phyloP scores from a whole-genome alignment of 2,113 vertebrate species.

The Amia ocellicauda region DNA sequence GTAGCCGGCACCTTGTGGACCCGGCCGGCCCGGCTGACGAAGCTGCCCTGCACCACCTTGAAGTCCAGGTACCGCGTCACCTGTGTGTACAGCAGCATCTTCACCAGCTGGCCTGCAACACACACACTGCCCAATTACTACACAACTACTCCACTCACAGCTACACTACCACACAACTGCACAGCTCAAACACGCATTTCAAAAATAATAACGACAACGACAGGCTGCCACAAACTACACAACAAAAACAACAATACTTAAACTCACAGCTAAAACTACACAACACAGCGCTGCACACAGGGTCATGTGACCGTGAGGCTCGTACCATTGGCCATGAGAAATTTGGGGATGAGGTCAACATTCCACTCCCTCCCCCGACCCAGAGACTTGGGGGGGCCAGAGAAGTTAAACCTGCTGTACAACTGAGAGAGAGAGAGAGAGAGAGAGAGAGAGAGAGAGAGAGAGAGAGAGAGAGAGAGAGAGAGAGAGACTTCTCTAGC shows the following conservation, averaged over 20 bases:
- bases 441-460: too few relatives aligned
- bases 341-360: conserved; percentile 69
- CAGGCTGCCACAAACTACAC: background rate
- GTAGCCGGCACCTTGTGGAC: conserved; percentile 90
- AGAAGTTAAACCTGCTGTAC: conserved; percentile 56
- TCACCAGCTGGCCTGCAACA: conserved; percentile 83
- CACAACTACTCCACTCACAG: too few relatives aligned
- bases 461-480: too few relatives aligned
- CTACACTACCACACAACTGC: background rate
- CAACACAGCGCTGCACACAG: background rate
- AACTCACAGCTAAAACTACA: background rate
- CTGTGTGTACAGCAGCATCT: conserved; percentile 88
- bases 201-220: too few relatives aligned
- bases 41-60: conserved; percentile 91
- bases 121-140: background rate
- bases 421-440: conserved; percentile 42
- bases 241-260: background rate
- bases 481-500: too few relatives aligned
- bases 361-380: conserved; percentile 69
- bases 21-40: conserved; percentile 86
- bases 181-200: background rate
- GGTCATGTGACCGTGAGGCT: too few relatives aligned
- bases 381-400: conserved; percentile 45
- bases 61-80: conserved; percentile 97
- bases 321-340: conserved; percentile 60